Evolutionary conservation across 2,797 vertebrate genomes (phyloP).

Genomic region (Molossus alvarezi): DNA sequence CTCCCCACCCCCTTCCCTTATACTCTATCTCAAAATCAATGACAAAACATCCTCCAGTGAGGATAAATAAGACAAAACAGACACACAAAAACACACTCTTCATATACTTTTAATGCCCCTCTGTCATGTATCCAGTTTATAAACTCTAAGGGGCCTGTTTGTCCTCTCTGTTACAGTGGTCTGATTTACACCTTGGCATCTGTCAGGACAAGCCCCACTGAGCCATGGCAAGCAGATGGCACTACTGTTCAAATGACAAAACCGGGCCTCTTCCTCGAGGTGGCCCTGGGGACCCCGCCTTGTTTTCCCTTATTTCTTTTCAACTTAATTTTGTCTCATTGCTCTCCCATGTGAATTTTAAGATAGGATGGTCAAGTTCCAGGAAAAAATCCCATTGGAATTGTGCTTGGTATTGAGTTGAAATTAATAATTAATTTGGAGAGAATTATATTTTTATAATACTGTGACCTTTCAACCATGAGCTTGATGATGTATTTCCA

Average conservation of each 20-base stretch:
- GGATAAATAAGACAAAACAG: too few relatives aligned
- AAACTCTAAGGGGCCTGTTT: not conserved
- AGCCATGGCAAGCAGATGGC: not conserved
- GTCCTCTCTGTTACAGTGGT: not conserved
- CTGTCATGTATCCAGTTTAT: not conserved
- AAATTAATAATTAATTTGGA: constrained; percentile 60
- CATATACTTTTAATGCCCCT: not conserved
- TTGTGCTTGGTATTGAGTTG: constrained; percentile 12
- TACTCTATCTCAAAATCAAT: too few relatives aligned
- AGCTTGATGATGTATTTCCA: not conserved
- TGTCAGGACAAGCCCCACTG: not conserved
- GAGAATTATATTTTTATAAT: constrained; percentile 25
- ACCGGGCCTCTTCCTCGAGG: not conserved
- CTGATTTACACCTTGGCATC: not conserved
- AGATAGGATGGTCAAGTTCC: not conserved
- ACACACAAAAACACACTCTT: too few relatives aligned
- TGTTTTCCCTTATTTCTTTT: not conserved
- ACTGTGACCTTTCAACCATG: not conserved
- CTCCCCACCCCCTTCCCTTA: too few relatives aligned
- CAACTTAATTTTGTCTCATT: not conserved
- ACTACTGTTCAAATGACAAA: not conserved
- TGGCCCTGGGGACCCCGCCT: not conserved
- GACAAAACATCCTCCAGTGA: too few relatives aligned
- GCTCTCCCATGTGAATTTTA: not conserved
- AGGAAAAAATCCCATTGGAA: not conserved